Base-by-base conservation (phyloP, 2,113 vertebrate genomes). In the Cyphomyrus plagiostoma region DNA sequence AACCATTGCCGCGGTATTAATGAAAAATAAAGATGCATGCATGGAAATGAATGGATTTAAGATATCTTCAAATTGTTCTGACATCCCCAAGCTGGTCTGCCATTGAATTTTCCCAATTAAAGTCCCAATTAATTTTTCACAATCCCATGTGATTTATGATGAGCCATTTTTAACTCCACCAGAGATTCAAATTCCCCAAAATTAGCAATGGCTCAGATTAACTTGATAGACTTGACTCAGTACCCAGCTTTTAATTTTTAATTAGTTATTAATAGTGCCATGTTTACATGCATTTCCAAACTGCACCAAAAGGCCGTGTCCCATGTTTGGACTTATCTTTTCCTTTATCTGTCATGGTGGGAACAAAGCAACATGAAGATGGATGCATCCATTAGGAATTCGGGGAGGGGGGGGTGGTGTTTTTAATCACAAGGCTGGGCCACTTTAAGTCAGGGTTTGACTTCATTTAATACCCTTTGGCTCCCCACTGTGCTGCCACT, bases 121-220 rank as follows among this genome's bases (percentile, higher is more conserved):
- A 53, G 30, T 53, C 50, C 48, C 49, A 53, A 35, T 50, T 86
- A 46, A 49, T 70, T 70, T n/a, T 86, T 86, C 83, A 50, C 10
- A 49, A 86, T 86, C 83, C 83, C 83, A 86, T 82, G 77, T 42
- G 77, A 82, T 42, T 82, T 26, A 82, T 82, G 77, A 45, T 42
- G 42, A 82, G 30, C 8, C 35, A 42, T 82, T 82, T 82, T 82
- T 82, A 82, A 45, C 77, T 45, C 39, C 77, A 82, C 39, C 30
- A 42, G 77, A 82, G 42, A 82, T 45, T 82, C 39, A 39, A 23
- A 82, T 21, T 82, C 39, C 77, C 39, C 19, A 42, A 45, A 82
- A 80, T 80, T 80, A 39, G 39, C 39, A 42, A 45, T 45, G 42
- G 77, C 15, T 42, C 39, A 82, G 77, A 42, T 82, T 70, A 70